A percentile compares a stretch with the other conserved stretches of the same genome.
Evolutionary conservation across 2,113 vertebrate genomes (phyloP).

Genomic region (Eolophus roseicapilla): DNA sequence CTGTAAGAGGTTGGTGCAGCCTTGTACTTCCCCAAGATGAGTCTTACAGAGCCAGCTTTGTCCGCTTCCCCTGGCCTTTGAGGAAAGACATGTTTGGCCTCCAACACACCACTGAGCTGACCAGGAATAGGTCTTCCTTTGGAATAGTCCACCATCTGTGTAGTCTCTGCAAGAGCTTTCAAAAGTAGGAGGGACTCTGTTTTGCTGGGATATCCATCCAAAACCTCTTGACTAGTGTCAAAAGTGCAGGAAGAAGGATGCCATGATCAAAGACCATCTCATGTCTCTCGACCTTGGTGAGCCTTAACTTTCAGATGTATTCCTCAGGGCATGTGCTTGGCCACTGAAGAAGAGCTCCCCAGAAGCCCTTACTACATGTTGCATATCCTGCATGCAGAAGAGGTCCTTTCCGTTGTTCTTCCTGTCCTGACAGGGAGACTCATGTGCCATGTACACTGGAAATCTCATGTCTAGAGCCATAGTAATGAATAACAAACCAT

Average conservation of each 20-base stretch:
- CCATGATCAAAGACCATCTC: background rate
- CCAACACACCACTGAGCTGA: background rate
- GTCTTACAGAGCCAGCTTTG: background rate
- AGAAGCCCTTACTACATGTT: background rate
- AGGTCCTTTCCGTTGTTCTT: background rate
- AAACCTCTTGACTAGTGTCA: background rate
- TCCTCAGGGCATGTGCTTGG: background rate
- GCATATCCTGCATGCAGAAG: background rate
- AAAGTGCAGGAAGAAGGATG: background rate
- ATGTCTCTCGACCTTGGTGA: background rate
- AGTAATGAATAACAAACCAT: background rate
- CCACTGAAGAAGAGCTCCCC: background rate
- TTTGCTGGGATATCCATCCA: background rate
- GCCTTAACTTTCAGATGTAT: background rate
- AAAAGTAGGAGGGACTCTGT: background rate
- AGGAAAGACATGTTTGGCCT: background rate
- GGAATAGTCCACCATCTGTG: background rate
- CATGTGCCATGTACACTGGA: accelerated
- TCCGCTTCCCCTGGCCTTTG: background rate
- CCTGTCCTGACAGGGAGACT: background rate
- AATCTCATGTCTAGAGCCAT: background rate
- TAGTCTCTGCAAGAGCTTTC: background rate
- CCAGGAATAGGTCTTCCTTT: background rate
- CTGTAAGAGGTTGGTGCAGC: background rate
- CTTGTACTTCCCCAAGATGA: background rate